Base-by-base conservation (phyloP, 64 coral and sea anemone genomes). In the Astreopora myriophthalma region DNA sequence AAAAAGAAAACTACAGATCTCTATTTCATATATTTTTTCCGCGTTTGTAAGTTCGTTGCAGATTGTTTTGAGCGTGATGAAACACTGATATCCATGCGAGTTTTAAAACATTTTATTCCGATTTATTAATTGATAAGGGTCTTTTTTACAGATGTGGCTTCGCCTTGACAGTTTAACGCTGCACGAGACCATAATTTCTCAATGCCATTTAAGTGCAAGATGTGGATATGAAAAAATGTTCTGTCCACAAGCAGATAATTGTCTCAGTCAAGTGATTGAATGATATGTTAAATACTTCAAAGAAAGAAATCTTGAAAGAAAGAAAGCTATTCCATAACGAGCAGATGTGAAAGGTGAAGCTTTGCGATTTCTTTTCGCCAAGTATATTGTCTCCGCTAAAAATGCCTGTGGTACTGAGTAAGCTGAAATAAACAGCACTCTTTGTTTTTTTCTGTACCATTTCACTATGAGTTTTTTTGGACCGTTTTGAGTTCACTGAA, bases 341-440 rank as follows among this genome's bases (percentile, higher is more conserved):
- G 22, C 79, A 83, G 79, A 83, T 83, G 79, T 83, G 79, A 65
- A 38, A 34, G 20, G n/a, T 38, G 32, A n/a, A 38, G 22, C 32
- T 23, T 27, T 38, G 33, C 31, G n/a, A 23, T 64, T 64, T 83
- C 31, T 23, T 60, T 32, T 70, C 67, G 9, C 29, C 19, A 14
- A 80, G 8, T 60, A 57, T 34, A 60, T 34, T 60, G 28, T 11
- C 48, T 17, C 13, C n/a, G n/a, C n/a, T 25, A 64, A 28, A 25
- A 0, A 28, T 64, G 22, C 24, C 61, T 5, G 9, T 4, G 4
- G 4, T 9, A 5, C 5, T 17, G 17, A 40, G 42, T 29, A 27
- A 1, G 10, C 4, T 22, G 14, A 35, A 20, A 34, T 17, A 73
- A 38, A 55, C 8, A 55, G 51, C 10, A 16, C 51, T 55, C 51